These are phyloP conservation scores for Drosophila yakuba DNA, from an alignment of 1,140 invertebrate genomes.

Conservation along the genomic window DNA sequence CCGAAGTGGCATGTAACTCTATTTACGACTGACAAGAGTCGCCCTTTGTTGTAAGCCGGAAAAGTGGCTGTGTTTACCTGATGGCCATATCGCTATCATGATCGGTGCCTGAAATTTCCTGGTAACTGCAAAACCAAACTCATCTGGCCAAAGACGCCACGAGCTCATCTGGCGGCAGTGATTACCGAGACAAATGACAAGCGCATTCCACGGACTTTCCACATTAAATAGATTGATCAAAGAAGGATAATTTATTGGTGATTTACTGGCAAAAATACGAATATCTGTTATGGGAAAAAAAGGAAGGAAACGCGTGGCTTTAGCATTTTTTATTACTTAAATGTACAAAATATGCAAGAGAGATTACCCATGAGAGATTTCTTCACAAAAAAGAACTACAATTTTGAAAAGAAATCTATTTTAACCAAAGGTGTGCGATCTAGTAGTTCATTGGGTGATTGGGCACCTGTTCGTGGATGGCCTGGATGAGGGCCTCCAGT, in stretches of 20 bases:
- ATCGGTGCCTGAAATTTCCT: constrained; percentile 34
- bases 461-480: not conserved
- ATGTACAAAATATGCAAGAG: no score
- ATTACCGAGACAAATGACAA: constrained; percentile 23
- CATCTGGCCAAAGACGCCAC: constrained; percentile 18
- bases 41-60: constrained; percentile 49
- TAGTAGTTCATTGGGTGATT: not conserved
- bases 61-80: constrained; percentile 47
- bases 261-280: no score
- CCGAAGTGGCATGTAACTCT: constrained; percentile 55
- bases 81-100: constrained; percentile 31
- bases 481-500: not conserved
- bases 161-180: constrained; percentile 24
- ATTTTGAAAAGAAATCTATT: no score
- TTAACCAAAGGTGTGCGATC: no score
- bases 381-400: no score
- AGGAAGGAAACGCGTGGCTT: no score
- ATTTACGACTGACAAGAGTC: constrained; percentile 54
- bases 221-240: not conserved
- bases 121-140: constrained; percentile 23
- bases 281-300: no score
- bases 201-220: constrained; percentile 22
- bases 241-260: no score
- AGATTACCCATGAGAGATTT: no score
- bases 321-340: no score